A percentile compares a stretch with the other conserved stretches of the same genome.
phyloP scores from a whole-genome alignment of 2,113 vertebrate genomes.

The Scolopax mira region DNA sequence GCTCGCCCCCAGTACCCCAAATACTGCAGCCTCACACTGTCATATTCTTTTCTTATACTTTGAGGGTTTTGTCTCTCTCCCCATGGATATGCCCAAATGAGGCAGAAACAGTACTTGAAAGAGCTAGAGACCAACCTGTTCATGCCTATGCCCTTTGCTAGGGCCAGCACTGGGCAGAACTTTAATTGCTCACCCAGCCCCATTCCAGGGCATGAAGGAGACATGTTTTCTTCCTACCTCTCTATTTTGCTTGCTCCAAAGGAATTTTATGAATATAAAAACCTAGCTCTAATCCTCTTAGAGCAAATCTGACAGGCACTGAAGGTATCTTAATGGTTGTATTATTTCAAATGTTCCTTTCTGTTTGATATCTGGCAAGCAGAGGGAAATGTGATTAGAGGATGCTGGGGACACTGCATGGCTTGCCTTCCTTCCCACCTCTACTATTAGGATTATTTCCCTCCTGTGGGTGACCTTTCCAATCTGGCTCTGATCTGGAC shows the following conservation, averaged over 20 bases:
- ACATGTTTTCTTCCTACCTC: neutral
- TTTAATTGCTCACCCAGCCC: neutral
- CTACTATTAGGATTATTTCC: neutral
- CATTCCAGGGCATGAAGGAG: neutral
- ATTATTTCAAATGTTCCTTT: conserved; percentile 27
- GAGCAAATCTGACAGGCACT: conserved; percentile 19
- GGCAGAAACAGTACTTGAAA: neutral
- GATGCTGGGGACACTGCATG: neutral
- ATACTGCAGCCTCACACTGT: neutral
- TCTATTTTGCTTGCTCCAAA: neutral
- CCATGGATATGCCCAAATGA: neutral
- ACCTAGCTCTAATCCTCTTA: conserved; percentile 53
- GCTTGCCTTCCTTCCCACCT: neutral
- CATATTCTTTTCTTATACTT: rapidly evolving
- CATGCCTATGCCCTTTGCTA: neutral
- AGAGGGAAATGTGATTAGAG: neutral
- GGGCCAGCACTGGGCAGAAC: neutral
- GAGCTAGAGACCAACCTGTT: neutral
- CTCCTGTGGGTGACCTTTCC: neutral
- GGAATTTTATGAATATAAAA: conserved; percentile 17
- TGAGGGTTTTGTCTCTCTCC: neutral
- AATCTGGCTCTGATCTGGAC: neutral
- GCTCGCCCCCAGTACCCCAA: neutral
- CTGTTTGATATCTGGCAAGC: neutral
- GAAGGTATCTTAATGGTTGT: neutral